Evolutionary conservation across 2,888 invertebrate genomes (phyloP), one percentile per base, ranked within the genome.

Genomic region (Lasioglossum marginatum): DNA sequence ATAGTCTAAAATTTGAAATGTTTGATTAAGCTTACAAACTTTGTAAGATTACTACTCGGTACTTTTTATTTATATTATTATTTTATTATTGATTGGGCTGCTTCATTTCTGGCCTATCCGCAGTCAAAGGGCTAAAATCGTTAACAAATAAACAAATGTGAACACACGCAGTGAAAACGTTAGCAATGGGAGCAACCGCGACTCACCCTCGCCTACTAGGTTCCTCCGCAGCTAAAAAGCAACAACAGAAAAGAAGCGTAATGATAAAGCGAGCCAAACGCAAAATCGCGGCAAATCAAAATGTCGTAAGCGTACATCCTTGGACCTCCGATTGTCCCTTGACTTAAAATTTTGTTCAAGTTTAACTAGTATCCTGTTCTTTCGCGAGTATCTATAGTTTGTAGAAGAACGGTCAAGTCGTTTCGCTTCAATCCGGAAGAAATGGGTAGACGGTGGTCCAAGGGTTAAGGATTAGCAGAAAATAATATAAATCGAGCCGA

Each of bases 221-320:
- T 88, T 93, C 93, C 89, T 92, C 94, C 86, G 94, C 94, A 92
- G 94, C 95, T 94, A 94, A 92, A 68, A 94, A 93, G 89, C 91
- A 66, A 92, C 88, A 87, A 92, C 91, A 82, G 86, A 91, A 66
- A 82, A 85, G 81, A 66, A 34, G 66, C 66, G 66, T 66, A 82
- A 71, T 81, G 48, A 72, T 84, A 37, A 86, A 89, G 87, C 89
- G 77, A 45, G 14, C 86, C 85, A 76, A 77, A 16, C 4, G 37
- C n/a, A 34, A 23, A 75, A 48, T 34, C 14, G 57, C 31, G 60
- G 72, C 27, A 4, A 60, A 60, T 60, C 12, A 60, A 27, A 60
- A 60, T 27, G 27, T 3, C 27, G 4, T 66, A 19, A 34, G 34
- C 34, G 34, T 66, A 31, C 4, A 34, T 34, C 66, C 66, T 66